Base-by-base conservation (phyloP, 2,797 vertebrate species). In the Helostoma temminkii region DNA sequence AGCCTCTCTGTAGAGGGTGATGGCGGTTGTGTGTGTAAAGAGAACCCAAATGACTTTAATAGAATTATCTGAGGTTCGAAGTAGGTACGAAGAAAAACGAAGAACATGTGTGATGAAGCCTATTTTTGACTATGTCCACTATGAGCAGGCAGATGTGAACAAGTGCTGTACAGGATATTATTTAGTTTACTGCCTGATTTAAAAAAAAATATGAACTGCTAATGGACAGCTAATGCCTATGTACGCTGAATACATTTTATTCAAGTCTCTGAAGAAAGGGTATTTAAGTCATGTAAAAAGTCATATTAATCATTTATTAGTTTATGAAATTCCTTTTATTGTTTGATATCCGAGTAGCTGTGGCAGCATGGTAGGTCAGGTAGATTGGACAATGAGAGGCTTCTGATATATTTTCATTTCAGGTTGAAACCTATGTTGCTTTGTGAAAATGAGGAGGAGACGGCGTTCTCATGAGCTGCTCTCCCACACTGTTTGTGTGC, bases 231-330 rank as follows among this genome's bases (percentile, higher is more conserved):
- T 61, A 88, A 90, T 88, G 87, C 86, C 84, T 88, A 88, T 92
- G 82, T 89, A 88, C 90, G 89, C 86, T 79, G 74, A 89, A 88
- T 78, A 89, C 88, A 88, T 92, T 85, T 87, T 87, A 88, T 85
- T 85, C 74, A 65, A 85, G 75, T 84, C 83, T 89, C 86, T 60
- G 73, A 86, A 85, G 83, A 89, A 77, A 90, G 69, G 83, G 59
- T 89, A 88, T 91, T 85, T 88, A 90, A 85, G 78, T 89, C 62
- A 68, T 90, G 86, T 93, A 91, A 87, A 84, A 86, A 88, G 55
- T 88, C 69, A 83, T 87, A 84, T 79, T 89, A 87, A 80, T 88
- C 81, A 14, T 37, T 5, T 82, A 72, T 86, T 81, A 79, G 81
- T 88, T 86, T 77, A 78, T 85, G 57, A 86, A 78, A 71, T 78